phyloP scores from a whole-genome alignment of 2,113 vertebrate species.

The Oryzias curvinotus region DNA sequence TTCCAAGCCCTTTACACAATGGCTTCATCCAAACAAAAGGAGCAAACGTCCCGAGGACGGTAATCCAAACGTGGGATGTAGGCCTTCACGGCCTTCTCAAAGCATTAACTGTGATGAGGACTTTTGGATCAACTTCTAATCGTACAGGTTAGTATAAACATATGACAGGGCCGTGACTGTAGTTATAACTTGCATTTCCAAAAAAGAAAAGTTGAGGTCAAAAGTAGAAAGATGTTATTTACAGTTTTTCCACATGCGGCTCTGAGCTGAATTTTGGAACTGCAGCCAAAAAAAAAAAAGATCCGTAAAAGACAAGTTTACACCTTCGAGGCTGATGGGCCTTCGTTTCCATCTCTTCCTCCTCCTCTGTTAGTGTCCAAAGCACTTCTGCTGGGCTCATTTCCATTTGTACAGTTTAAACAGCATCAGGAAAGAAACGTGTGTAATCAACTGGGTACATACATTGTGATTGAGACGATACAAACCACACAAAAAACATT shows the following conservation, averaged over 20 bases:
- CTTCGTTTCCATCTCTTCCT: conserved; percentile 29
- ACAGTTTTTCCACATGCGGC: conserved; percentile 81
- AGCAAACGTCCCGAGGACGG: conserved; percentile 25
- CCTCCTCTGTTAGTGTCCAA: conserved; percentile 55
- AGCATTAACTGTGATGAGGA: conserved; percentile 43
- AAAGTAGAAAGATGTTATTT: conserved; percentile 80
- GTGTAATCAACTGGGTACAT: conserved; percentile 45
- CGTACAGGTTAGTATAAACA: conserved; percentile 62
- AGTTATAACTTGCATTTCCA: conserved; percentile 67
- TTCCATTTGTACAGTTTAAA: conserved; percentile 59
- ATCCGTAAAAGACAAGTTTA: conserved; percentile 55
- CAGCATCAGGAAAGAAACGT: conserved; percentile 45
- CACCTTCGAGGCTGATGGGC: conserved; percentile 28
- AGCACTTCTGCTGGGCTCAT: conserved; percentile 50
- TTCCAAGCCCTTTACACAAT: conserved; percentile 61
- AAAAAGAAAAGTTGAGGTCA: conserved; percentile 53
- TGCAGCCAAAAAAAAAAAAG: conserved; percentile 62
- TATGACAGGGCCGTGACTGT: conserved; percentile 51
- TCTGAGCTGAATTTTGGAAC: conserved; percentile 67
- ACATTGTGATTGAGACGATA: conserved; percentile 44
- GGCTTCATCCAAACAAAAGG: conserved; percentile 33
- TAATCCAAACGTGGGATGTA: conserved; percentile 48
- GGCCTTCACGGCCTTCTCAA: conserved; percentile 39
- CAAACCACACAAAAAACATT: conserved; percentile 54
- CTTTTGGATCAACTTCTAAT: conserved; percentile 51